Conservation (phyloP, 2,113 vertebrate genomes). For the Varanus salvator region DNA sequence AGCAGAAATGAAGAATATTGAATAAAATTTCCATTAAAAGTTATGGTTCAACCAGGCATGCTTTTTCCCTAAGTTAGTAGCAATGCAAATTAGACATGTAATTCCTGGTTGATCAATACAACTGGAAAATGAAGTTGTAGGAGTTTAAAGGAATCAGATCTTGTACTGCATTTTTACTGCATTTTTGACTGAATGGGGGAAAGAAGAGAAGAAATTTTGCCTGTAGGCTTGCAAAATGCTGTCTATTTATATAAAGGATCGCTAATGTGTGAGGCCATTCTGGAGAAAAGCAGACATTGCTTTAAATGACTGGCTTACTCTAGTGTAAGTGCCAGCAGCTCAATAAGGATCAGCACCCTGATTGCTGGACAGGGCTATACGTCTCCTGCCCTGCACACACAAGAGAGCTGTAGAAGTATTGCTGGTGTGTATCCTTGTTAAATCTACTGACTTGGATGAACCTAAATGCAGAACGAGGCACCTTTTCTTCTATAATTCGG, state of each 20-base stretch:
- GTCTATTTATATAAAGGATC: background rate
- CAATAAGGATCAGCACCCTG: too few relatives aligned
- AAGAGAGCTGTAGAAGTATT: too few relatives aligned
- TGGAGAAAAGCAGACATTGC: too few relatives aligned
- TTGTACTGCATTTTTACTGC: background rate
- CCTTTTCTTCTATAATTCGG: too few relatives aligned
- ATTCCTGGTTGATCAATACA: background rate
- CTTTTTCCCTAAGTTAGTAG: background rate
- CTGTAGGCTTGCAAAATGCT: background rate
- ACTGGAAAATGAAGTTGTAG: background rate
- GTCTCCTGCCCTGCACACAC: too few relatives aligned
- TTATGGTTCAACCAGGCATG: background rate
- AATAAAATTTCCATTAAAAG: background rate
- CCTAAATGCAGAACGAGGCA: too few relatives aligned
- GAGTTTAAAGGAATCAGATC: background rate
- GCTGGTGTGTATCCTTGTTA: too few relatives aligned
- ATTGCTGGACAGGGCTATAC: too few relatives aligned
- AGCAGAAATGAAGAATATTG: background rate
- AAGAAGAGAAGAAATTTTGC: too few relatives aligned
- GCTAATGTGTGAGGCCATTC: background rate
- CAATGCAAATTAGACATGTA: background rate
- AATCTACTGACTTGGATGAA: too few relatives aligned
- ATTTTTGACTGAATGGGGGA: background rate
- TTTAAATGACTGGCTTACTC: too few relatives aligned
- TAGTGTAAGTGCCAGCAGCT: too few relatives aligned